phyloP scores from a whole-genome alignment of 2,797 vertebrate genomes.

The Leuciscus waleckii region DNA sequence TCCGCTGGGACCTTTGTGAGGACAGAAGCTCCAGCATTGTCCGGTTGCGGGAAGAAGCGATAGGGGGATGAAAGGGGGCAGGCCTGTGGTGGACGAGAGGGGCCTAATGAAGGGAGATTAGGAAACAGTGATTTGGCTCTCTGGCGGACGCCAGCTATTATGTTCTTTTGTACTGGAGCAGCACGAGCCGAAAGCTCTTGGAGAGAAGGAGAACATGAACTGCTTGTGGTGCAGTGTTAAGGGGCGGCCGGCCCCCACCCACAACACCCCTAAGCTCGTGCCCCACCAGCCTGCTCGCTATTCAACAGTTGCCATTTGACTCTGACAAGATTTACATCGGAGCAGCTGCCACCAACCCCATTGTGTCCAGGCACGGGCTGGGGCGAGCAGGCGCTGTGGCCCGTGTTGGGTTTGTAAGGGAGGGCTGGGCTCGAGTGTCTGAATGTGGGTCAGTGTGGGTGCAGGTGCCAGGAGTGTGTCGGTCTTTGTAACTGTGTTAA shows the following conservation, averaged over 20 bases:
- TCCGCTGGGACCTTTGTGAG: conserved; percentile 51
- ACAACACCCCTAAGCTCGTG: conserved; percentile 5
- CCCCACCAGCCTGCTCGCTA: conserved; percentile 46
- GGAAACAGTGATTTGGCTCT: conserved; percentile 60
- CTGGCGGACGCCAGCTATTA: conserved; percentile 58
- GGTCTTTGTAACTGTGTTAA: conserved; percentile 56
- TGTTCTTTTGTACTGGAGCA: conserved; percentile 60
- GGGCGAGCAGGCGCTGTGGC: conserved; percentile 18
- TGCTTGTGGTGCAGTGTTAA: conserved; percentile 58
- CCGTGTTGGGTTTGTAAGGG: conserved; percentile 27
- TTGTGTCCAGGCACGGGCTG: conserved; percentile 44
- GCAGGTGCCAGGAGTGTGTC: conserved; percentile 51
- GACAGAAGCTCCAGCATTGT: conserved; percentile 59
- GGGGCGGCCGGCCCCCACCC: conserved; percentile 27
- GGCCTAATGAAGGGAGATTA: conserved; percentile 65
- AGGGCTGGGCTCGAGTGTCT: conserved; percentile 13
- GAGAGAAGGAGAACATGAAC: conserved; percentile 60
- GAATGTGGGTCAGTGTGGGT: conserved; percentile 46
- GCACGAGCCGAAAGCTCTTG: conserved; percentile 60
- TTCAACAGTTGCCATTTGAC: conserved; percentile 67
- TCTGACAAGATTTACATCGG: conserved; percentile 63
- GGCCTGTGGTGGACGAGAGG: conserved; percentile 48
- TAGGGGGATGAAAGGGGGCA: conserved; percentile 51
- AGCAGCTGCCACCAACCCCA: conserved; percentile 59
- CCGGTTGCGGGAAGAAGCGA: conserved; percentile 31